Conservation (phyloP, 2,888 invertebrate species). For the Platynereis dumerilii region DNA sequence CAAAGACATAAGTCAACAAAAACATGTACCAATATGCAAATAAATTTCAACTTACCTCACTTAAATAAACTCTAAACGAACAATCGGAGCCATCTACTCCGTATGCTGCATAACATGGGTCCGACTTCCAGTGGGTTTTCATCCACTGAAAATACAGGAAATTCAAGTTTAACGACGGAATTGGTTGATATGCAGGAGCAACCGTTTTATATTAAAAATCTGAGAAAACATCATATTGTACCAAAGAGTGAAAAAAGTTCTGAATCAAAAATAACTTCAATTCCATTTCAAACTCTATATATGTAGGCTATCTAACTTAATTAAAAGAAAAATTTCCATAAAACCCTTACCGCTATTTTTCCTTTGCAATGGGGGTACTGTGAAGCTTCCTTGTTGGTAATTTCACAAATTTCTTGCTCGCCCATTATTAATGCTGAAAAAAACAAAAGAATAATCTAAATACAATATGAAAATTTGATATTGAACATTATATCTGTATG, state of each 20-base stretch:
- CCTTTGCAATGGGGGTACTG: constrained; percentile 53
- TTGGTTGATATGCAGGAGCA: background rate
- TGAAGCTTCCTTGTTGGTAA: constrained; percentile 47
- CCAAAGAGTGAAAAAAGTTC: background rate
- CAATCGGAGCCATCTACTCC: constrained; percentile 65
- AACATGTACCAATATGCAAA: too few species aligned
- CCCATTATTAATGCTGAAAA: constrained; percentile 53
- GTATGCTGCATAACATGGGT: constrained; percentile 62
- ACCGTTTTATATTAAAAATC: background rate
- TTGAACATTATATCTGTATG: too few species aligned
- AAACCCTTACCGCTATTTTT: constrained; percentile 51
- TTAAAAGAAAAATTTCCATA: too few species aligned
- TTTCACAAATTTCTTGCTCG: constrained; percentile 50
- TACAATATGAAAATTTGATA: too few species aligned
- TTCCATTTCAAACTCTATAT: too few species aligned
- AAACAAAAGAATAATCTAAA: background rate
- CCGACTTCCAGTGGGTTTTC: constrained; percentile 62
- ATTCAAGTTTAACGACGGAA: background rate
- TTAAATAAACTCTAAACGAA: constrained; percentile 62
- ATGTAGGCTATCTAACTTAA: too few species aligned
- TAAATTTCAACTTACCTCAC: constrained; percentile 49
- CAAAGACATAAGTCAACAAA: too few species aligned
- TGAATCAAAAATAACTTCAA: too few species aligned
- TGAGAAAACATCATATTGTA: background rate
- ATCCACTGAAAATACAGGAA: constrained; percentile 60